phyloP scores from a whole-genome alignment of 1,140 invertebrate genomes.

The Drosophila kohkoa region DNA sequence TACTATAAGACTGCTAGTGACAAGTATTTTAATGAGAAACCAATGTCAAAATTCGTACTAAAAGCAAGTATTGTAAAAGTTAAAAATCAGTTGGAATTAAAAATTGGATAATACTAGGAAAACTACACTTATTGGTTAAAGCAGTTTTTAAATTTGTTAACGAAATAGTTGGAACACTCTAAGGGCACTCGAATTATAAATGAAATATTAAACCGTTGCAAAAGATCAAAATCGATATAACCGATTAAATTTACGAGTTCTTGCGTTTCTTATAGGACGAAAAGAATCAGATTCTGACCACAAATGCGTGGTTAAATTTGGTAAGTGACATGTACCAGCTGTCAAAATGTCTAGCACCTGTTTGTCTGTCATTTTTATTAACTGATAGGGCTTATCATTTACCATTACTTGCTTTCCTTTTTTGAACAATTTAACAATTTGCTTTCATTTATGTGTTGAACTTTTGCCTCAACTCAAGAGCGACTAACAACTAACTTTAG shows the following conservation, averaged over 20 bases:
- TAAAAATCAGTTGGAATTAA: not conserved
- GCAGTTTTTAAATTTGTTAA: not conserved
- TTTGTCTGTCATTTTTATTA: conserved; percentile 54
- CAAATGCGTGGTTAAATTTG: conserved; percentile 98
- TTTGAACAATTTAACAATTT: conserved; percentile 35
- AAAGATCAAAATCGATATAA: conserved; percentile 22
- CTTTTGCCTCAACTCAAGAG: conserved; percentile 48
- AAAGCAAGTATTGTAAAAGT: not conserved
- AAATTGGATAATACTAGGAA: too few species aligned
- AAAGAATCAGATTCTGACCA: conserved; percentile 97
- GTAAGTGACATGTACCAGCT: conserved; percentile 92
- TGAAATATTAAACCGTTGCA: not conserved
- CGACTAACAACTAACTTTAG: conserved; percentile 59
- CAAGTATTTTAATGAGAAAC: conserved; percentile 13
- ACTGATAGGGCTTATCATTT: conserved; percentile 42
- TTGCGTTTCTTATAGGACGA: conserved; percentile 88
- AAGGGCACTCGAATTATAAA: not conserved
- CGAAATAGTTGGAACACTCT: not conserved
- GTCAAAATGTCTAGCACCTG: conserved; percentile 70
- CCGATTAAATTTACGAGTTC: conserved; percentile 62
- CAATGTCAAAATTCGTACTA: not conserved
- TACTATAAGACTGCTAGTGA: not conserved
- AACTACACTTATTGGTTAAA: not conserved
- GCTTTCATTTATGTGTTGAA: conserved; percentile 28
- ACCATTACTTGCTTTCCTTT: not conserved